Evolutionary conservation across 2,888 invertebrate genomes (phyloP).

Genomic region (Bellardia bayeri): DNA sequence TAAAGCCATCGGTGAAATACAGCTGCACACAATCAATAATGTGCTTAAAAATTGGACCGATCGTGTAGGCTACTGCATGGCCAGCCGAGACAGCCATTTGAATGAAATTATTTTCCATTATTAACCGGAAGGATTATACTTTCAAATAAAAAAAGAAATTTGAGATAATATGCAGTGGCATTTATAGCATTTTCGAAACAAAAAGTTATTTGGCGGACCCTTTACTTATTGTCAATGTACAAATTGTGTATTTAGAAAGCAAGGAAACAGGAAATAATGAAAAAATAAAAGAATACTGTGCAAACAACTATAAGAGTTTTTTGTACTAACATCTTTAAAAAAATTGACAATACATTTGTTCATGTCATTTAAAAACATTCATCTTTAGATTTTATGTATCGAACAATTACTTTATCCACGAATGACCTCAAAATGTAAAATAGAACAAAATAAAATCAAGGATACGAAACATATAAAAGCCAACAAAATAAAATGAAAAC

Average conservation of each 20-base stretch:
- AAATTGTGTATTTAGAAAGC: slow-evolving; percentile 5
- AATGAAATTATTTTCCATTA: no score
- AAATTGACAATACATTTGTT: slow-evolving; percentile 46
- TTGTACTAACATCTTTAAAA: background rate
- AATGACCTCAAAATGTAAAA: slow-evolving; percentile 35
- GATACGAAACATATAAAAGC: slow-evolving; percentile 11
- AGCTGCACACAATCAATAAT: no score
- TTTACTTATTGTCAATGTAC: background rate
- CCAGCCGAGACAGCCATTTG: no score
- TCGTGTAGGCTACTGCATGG: no score
- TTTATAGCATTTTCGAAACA: no score
- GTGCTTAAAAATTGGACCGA: no score
- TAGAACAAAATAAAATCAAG: slow-evolving; percentile 35
- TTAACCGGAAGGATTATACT: no score
- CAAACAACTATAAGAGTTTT: slow-evolving; percentile 18
- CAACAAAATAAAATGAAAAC: background rate
- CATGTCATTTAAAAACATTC: slow-evolving; percentile 43
- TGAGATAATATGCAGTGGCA: no score
- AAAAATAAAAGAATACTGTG: background rate
- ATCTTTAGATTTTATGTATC: slow-evolving; percentile 30
- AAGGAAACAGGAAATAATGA: background rate
- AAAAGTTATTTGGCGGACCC: no score
- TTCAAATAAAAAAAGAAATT: no score
- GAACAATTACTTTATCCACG: slow-evolving; percentile 43
- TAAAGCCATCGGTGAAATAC: no score